Percentiles rank a stretch among this genome's conserved stretches.
Conservation (phyloP, 2,113 vertebrate species). For the Sylvilagus bachmani region DNA sequence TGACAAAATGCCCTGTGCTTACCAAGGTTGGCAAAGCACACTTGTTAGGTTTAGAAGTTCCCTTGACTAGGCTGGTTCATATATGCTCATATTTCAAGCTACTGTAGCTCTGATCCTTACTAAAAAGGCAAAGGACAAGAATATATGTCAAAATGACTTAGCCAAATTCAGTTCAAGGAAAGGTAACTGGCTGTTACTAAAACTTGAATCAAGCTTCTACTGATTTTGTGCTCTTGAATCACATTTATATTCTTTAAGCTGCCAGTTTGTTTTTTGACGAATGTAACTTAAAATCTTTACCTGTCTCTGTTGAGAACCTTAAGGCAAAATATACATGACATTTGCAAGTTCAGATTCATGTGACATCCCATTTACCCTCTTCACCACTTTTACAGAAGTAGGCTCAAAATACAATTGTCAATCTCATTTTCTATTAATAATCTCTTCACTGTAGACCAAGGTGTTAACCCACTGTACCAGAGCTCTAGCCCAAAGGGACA, state of each 20-base stretch:
- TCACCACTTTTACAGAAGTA: not conserved
- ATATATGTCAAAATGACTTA: slow-evolving; percentile 32
- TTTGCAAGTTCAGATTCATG: not conserved
- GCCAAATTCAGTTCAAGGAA: slow-evolving; percentile 60
- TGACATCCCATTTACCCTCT: not conserved
- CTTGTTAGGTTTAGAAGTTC: slow-evolving; percentile 52
- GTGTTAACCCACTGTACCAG: too few relatives aligned
- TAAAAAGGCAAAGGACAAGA: slow-evolving; percentile 47
- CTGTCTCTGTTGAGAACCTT: slow-evolving; percentile 15
- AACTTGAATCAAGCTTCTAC: not conserved
- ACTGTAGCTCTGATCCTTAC: not conserved
- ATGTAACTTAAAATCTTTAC: not conserved
- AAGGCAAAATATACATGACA: not conserved
- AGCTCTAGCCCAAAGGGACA: too few relatives aligned
- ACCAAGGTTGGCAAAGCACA: slow-evolving; percentile 16
- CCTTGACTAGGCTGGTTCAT: slow-evolving; percentile 50
- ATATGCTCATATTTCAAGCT: slow-evolving; percentile 63
- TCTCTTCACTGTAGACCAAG: too few relatives aligned
- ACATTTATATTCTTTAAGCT: not conserved
- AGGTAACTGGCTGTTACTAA: slow-evolving; percentile 38
- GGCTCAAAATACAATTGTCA: not conserved
- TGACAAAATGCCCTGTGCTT: slow-evolving; percentile 54
- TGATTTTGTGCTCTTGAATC: slow-evolving; percentile 24
- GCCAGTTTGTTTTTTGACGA: not conserved
- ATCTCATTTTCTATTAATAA: not conserved